Percentiles rank a stretch among this genome's conserved stretches.
These are phyloP conservation scores for Netelia inedita DNA, from an alignment of 2,888 invertebrate species.

Conservation along the genomic window DNA sequence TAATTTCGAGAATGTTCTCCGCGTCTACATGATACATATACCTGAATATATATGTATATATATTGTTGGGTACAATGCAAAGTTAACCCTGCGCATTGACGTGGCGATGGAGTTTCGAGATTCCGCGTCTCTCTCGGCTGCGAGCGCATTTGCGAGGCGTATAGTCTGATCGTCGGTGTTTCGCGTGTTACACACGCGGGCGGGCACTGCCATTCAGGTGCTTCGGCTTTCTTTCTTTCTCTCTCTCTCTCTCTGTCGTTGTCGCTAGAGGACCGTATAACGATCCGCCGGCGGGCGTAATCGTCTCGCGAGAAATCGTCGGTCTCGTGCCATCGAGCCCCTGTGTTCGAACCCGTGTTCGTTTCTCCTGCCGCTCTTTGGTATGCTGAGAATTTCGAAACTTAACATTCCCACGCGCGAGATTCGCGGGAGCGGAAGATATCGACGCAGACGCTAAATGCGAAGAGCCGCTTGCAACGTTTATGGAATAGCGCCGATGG, in stretches of 20 bases:
- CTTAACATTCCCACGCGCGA: conserved; percentile 64
- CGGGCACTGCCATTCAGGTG: not conserved
- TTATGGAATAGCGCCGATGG: not conserved
- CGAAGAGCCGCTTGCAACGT: not conserved
- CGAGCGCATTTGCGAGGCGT: not conserved
- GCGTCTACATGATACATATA: not conserved
- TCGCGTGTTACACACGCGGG: not conserved
- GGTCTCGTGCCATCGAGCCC: conserved; percentile 21
- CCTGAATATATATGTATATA: not conserved
- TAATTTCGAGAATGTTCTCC: conserved; percentile 32
- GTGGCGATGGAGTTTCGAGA: conserved; percentile 5
- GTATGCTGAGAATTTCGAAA: conserved; percentile 67
- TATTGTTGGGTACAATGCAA: conserved; percentile 38
- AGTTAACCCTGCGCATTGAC: conserved; percentile 41
- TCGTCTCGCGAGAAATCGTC: conserved; percentile 40
- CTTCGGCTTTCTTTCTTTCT: not conserved
- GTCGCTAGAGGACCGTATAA: not conserved
- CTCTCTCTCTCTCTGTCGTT: not conserved
- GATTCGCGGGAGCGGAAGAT: not conserved
- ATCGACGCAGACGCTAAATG: not conserved
- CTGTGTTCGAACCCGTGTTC: conserved; percentile 36
- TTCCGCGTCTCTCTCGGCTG: conserved; percentile 1
- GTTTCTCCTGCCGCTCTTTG: conserved; percentile 52
- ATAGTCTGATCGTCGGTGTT: not conserved
- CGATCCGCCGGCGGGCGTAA: conserved; percentile 42